Base-by-base conservation (phyloP, 2,888 invertebrate species). In the Resseliella maxima region DNA sequence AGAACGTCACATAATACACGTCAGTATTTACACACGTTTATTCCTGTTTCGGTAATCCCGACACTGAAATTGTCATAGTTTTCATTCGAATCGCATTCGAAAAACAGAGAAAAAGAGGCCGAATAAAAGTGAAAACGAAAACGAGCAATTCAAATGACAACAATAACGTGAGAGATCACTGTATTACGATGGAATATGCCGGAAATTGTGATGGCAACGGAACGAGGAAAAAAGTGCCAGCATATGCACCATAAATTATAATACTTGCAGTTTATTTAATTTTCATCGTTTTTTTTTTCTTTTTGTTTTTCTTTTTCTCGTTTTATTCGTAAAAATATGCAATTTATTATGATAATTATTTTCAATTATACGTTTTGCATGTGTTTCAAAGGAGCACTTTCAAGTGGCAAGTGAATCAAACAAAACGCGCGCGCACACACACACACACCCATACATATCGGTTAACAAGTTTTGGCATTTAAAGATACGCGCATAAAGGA, bases 331-430 rank as follows among this genome's bases (percentile, higher is more conserved):
- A 35, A 83, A 38, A 38, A 83, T 38, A 38, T 83, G 83, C 83
- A 83, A 83, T 83, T 83, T 83, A 83, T 83, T 83, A 83, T 83
- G 38, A 83, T 83, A 83, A 83, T 83, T 83, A 83, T n/a, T 83
- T 83, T 83, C 83, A 83, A 83, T 83, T 83, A 38, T 36, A 83
- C 36, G 83, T 83, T 83, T 72, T 72, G 72, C 72, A 72, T 72
- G 15, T 72, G 72, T 59, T 31, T 35, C 72, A 36, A 81, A 15
- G 41, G 21, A 31, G 31, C 72, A 15, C 24, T 83, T 83, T 83
- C 0, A 38, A 38, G 41, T 38, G 38, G 83, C 38, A 35, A n/a
- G n/a, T 18, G 41, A 83, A 72, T 72, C 8, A 35, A 31, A 31
- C 1, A 3, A 24, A 31, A n/a, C 18, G 31, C 31, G 72, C 18